Evolutionary conservation across 1,140 invertebrate genomes (phyloP), one percentile per base, ranked within the genome.

Genomic region (Calosoma granatense): DNA sequence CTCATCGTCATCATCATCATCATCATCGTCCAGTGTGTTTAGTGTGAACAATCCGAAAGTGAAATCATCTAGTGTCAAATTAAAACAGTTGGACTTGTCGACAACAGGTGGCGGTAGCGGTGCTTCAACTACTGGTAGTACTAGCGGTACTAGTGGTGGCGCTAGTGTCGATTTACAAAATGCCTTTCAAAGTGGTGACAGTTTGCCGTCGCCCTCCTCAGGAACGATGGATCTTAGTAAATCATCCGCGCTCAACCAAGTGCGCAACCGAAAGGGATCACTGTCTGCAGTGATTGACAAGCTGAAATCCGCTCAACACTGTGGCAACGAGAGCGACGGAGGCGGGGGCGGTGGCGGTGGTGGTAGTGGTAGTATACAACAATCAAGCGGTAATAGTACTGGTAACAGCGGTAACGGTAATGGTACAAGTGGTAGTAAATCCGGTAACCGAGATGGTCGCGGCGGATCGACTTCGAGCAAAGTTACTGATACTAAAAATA

Each of bases 251-350:
- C 76, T 78, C 21, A 80, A 78, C 56, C 78, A 80, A 65, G 75
- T 80, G 55, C 71, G 81, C 20, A 84, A 85, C 65, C 76, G 85
- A 53, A 92, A 91, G 70, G 82, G 85, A 43, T 90, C 86, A 0
- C 73, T 93, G 2, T 88, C 83, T 57, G 89, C 89, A 1, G 87
- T 94, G 0, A 88, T 93, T 56, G 90, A 93, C 64, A 92, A 92
- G 67, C 68, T 94, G 9, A 87, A 87, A 68, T 85, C 81, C 20
- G 84, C 84, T 20, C 85, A 86, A 59, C 82, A 86, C 61, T 83
- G 76, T 60, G 74, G 77, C 22, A 68, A 72, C 0, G 76, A 77
- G 11, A 58, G 64, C n/a, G 74, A 74, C 53, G 59, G 62, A 9
- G 21, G 56, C 15, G 54, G 51, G n/a, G 62, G 51, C 30, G 60